Evolutionary conservation across 2,113 vertebrate genomes (phyloP).

Genomic region (Opisthocomus hoazin): DNA sequence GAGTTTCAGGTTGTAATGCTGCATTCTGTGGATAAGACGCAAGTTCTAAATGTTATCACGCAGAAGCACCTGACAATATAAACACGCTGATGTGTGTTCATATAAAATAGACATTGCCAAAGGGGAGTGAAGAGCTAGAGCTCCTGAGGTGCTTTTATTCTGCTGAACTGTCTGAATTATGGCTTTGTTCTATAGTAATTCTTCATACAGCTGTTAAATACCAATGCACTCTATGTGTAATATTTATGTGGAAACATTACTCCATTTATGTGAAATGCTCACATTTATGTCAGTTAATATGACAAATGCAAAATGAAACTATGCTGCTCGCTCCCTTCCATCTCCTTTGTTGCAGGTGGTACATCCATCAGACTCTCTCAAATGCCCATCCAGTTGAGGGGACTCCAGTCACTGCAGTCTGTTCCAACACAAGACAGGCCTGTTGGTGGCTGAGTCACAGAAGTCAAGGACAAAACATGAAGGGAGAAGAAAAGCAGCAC

Average conservation of each 20-base stretch:
- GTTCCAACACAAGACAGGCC: not conserved
- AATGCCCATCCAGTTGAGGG: not conserved
- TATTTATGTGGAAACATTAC: not conserved
- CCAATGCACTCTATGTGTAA: not conserved
- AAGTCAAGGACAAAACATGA: not conserved
- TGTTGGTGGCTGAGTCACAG: not conserved
- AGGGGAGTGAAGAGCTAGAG: not conserved
- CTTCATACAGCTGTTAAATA: not conserved
- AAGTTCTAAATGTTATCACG: not conserved
- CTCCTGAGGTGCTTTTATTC: not conserved
- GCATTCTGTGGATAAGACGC: not conserved
- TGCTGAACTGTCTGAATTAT: not conserved
- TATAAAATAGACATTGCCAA: not conserved
- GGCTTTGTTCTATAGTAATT: not conserved
- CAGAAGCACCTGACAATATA: not conserved
- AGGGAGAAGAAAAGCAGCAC: not conserved
- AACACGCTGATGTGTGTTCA: not conserved
- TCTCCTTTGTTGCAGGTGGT: not conserved
- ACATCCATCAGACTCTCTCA: not conserved
- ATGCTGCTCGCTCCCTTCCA: not conserved
- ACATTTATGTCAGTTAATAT: not conserved
- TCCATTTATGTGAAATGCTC: not conserved
- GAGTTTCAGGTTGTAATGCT: not conserved
- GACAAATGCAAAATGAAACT: not conserved
- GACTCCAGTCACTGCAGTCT: not conserved